These are phyloP conservation scores for Burhinus bistriatus DNA, from an alignment of 2,113 vertebrate genomes.

Conservation along the genomic window DNA sequence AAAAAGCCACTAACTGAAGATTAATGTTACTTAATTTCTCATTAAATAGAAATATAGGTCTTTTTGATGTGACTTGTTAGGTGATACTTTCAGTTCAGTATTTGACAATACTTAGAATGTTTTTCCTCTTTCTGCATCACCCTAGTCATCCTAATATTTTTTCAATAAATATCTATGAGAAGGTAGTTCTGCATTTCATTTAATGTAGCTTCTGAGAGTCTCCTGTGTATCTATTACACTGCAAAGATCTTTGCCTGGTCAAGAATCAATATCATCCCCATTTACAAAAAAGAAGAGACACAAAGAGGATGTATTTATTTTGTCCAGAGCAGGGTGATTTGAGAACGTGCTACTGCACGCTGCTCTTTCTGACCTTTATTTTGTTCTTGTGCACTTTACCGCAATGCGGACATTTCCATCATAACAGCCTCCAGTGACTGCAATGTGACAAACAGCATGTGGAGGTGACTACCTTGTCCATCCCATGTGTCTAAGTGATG, in stretches of 20 bases:
- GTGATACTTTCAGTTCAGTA: not conserved
- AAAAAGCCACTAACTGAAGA: not conserved
- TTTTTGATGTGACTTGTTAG: not conserved
- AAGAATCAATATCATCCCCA: not conserved
- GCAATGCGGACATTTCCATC: not conserved
- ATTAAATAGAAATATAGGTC: not conserved
- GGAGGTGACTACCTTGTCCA: not conserved
- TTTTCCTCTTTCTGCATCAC: fast-evolving
- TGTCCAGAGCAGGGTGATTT: not conserved
- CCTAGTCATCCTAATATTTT: not conserved
- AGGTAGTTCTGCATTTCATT: not conserved
- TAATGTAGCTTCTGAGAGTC: not conserved
- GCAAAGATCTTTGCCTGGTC: not conserved
- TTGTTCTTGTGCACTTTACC: not conserved
- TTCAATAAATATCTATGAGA: not conserved
- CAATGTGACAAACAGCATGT: not conserved
- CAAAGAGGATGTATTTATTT: not conserved
- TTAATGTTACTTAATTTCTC: not conserved
- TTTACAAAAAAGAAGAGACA: not conserved
- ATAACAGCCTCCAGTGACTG: not conserved
- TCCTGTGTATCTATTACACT: not conserved
- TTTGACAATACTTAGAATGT: not conserved
- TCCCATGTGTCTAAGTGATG: not conserved
- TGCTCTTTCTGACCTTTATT: not conserved
- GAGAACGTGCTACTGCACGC: not conserved